Conservation (phyloP, 35 echinoderm and acorn worm genomes). For the Heliocidaris tuberculata region DNA sequence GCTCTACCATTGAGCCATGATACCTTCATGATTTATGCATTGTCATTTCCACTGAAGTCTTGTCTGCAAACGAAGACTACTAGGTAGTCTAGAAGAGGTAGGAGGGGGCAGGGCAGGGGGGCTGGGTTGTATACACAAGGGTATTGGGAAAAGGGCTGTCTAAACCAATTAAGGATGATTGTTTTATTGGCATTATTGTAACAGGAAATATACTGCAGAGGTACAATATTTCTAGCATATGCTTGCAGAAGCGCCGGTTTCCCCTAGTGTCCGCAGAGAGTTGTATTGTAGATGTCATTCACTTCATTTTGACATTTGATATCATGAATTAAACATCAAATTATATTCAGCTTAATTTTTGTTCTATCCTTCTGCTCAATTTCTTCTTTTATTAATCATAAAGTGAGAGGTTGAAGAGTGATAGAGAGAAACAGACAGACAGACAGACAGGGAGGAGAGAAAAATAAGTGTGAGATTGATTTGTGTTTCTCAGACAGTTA, state of each 20-base stretch:
- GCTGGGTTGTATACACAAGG: constrained; percentile 32
- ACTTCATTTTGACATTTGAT: constrained; percentile 13
- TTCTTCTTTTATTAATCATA: not conserved
- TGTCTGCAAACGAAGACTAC: not conserved
- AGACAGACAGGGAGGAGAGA: not conserved
- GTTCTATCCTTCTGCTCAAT: not conserved
- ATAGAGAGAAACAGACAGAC: not conserved
- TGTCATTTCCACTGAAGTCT: not conserved
- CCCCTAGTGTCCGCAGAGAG: not conserved
- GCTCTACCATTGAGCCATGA: no score
- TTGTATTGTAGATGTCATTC: not conserved
- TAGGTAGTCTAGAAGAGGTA: not conserved
- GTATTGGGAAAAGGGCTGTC: constrained; percentile 25
- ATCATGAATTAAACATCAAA: not conserved
- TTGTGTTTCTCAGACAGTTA: not conserved
- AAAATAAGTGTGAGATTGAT: not conserved
- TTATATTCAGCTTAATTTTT: not conserved
- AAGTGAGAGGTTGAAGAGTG: not conserved
- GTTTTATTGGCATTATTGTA: constrained; percentile 24
- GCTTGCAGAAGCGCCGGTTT: not conserved
- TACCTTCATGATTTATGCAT: no score
- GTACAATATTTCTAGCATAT: constrained; percentile 25
- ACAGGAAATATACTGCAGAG: constrained; percentile 9
- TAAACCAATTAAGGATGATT: constrained; percentile 10
- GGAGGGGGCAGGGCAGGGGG: not conserved